Conservation (phyloP, 2,888 invertebrate genomes). For the Melieria crassipennis region DNA sequence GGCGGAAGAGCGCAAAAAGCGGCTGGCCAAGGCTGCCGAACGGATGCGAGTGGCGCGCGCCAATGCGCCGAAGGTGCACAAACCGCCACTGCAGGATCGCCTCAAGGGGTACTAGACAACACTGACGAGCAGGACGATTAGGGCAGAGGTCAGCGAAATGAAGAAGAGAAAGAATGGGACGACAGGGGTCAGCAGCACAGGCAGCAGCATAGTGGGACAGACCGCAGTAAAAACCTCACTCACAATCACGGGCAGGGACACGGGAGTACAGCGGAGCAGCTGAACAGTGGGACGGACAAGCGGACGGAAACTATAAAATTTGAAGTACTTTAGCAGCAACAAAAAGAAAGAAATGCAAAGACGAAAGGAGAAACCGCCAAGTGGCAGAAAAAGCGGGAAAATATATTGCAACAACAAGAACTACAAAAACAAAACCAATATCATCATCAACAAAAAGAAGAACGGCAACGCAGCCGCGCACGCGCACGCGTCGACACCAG, state of each 20-base stretch:
- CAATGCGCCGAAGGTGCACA: conserved; percentile 63
- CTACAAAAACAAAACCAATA: conserved; percentile 40
- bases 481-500: conserved; percentile 19
- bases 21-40: conserved; percentile 64
- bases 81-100: conserved; percentile 64
- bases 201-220: no score
- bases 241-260: no score
- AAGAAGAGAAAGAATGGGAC: no score
- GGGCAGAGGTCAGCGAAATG: no score
- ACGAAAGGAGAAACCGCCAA: neutral
- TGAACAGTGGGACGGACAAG: no score
- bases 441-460: conserved; percentile 36
- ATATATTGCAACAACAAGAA: conserved; percentile 5
- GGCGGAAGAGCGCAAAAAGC: conserved; percentile 61
- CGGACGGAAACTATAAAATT: no score
- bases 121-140: no score
- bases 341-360: no score
- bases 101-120: conserved; percentile 61
- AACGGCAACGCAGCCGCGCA: neutral
- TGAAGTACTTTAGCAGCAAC: no score
- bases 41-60: conserved; percentile 63
- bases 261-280: no score
- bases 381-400: conserved; percentile 3
- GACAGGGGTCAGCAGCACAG: no score
- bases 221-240: no score